Evolutionary conservation across 1,140 invertebrate species (phyloP).

Genomic region (Phortica variegata): DNA sequence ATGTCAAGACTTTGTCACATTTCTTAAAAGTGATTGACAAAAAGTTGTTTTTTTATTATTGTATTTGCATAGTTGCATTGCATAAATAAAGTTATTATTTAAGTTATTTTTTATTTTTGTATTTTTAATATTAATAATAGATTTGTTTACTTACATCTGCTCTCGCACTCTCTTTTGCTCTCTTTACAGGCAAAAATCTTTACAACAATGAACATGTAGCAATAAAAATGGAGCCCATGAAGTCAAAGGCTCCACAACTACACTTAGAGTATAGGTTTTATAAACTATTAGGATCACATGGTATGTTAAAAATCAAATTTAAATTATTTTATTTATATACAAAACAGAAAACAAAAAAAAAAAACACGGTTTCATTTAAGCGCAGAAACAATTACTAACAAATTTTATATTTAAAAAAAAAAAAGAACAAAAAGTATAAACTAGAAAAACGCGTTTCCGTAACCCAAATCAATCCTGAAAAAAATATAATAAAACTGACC

Average conservation of each 20-base stretch:
- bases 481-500: constrained; percentile 1
- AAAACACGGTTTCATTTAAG: too few species aligned
- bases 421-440: too few species aligned
- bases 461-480: too few species aligned
- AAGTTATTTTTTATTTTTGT: too few species aligned
- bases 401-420: constrained; percentile 1
- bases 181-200: constrained; percentile 92
- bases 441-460: too few species aligned
- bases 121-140: too few species aligned
- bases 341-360: constrained; percentile 9
- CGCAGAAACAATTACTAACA: background rate
- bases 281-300: constrained; percentile 94
- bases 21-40: too few species aligned
- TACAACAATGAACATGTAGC: constrained; percentile 99
- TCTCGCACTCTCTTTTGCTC: constrained; percentile 58
- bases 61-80: too few species aligned
- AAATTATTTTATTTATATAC: constrained; percentile 14
- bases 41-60: too few species aligned
- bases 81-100: too few species aligned
- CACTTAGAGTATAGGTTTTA: constrained; percentile 99
- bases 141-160: too few species aligned
- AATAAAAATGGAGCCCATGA: constrained; percentile 99
- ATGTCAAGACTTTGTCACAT: too few species aligned
- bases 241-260: constrained; percentile 99
- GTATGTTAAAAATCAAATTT: constrained; percentile 72